Percentiles rank a stretch among this genome's conserved stretches.
Conservation (phyloP, 1,140 invertebrate genomes). For the Cephus cinctus region DNA sequence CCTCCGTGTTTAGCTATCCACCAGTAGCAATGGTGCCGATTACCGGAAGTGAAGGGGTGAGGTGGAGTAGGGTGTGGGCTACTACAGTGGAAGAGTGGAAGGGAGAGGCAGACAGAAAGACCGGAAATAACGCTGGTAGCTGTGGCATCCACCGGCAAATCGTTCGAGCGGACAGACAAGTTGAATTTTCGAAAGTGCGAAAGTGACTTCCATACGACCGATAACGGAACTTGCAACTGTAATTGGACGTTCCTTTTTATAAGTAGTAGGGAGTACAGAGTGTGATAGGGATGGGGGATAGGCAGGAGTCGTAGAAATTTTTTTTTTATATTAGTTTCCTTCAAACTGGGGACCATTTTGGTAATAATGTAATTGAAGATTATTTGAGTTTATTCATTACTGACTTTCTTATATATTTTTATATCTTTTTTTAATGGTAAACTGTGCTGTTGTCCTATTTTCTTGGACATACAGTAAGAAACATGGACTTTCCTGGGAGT, state of each 20-base stretch:
- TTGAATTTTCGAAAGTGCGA: too few species aligned
- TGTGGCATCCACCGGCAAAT: slow-evolving; percentile 35
- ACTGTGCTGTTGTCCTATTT: neutral
- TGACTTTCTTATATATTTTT: neutral
- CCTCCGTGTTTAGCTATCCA: slow-evolving; percentile 7
- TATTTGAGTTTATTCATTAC: neutral
- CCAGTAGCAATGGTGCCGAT: slow-evolving; percentile 14
- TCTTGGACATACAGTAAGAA: neutral
- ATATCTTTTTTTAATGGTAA: neutral
- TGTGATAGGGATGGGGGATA: neutral
- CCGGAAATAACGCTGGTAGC: slow-evolving; percentile 48
- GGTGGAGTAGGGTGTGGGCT: slow-evolving; percentile 20
- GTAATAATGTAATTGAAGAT: too few species aligned
- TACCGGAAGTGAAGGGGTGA: slow-evolving; percentile 19
- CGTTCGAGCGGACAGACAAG: neutral
- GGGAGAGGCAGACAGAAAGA: slow-evolving; percentile 31
- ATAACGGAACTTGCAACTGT: neutral
- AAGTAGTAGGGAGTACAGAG: neutral
- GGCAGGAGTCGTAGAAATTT: slow-evolving; percentile 4
- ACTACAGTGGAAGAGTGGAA: slow-evolving; percentile 24
- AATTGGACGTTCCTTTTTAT: neutral
- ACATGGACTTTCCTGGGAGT: neutral
- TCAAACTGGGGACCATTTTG: too few species aligned
- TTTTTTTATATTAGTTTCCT: slow-evolving; percentile 4
- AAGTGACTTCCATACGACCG: neutral